Evolutionary conservation across 2,888 invertebrate genomes (phyloP).

Genomic region (Hirtodrosophila confusa): DNA sequence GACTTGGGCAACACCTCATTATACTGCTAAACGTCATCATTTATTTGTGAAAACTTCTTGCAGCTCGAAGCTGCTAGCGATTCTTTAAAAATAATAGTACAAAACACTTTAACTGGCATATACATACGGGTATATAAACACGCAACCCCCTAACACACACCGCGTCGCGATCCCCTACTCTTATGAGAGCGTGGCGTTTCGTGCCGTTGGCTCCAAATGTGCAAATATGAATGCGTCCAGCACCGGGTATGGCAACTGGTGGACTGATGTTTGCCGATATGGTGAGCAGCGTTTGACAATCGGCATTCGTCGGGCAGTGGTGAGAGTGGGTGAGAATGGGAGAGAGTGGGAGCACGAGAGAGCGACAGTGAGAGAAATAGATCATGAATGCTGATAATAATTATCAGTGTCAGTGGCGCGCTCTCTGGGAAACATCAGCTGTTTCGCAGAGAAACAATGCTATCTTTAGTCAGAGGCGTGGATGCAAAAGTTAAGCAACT

Average conservation of each 20-base stretch:
- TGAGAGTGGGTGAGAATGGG: slow-evolving; percentile 15
- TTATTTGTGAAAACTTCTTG: slow-evolving; percentile 26
- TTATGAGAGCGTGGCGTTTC: slow-evolving; percentile 14
- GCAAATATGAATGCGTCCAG: slow-evolving; percentile 39
- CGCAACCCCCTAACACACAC: neutral
- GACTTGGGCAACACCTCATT: slow-evolving; percentile 15
- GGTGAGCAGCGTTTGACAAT: slow-evolving; percentile 22
- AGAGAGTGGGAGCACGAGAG: slow-evolving; percentile 5
- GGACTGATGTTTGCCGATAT: slow-evolving; percentile 34
- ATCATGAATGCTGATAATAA: slow-evolving; percentile 16
- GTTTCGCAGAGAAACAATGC: slow-evolving; percentile 12
- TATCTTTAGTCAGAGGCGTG: slow-evolving; percentile 36
- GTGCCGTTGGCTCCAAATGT: slow-evolving; percentile 22
- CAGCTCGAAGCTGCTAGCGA: neutral
- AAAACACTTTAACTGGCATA: slow-evolving; percentile 17
- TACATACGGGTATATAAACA: neutral
- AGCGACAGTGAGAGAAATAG: slow-evolving; percentile 1
- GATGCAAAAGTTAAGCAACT: slow-evolving; percentile 32
- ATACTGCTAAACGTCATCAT: slow-evolving; percentile 8
- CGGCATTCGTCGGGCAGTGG: slow-evolving; percentile 15
- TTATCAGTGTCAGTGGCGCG: neutral
- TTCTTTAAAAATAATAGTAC: slow-evolving; percentile 23
- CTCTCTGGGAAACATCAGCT: slow-evolving; percentile 17
- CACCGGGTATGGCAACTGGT: slow-evolving; percentile 25
- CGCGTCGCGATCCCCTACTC: slow-evolving; percentile 11